These are phyloP conservation scores for Caenorhabditis sulstoni DNA, from an alignment of 2,888 invertebrate species.

Conservation along the genomic window DNA sequence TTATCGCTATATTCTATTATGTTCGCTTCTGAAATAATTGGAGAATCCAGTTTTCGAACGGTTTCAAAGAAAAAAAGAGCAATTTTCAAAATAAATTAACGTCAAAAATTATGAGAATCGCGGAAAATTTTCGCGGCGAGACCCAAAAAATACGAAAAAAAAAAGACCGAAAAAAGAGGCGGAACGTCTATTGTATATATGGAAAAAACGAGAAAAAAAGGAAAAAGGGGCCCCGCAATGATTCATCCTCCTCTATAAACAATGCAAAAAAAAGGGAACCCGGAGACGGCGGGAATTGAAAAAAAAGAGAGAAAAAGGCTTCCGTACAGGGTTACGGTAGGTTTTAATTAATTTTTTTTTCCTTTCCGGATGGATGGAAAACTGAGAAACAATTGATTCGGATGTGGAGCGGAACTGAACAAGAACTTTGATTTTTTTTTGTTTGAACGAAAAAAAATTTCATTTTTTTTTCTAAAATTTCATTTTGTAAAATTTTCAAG, in stretches of 20 bases:
- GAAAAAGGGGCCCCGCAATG: not conserved
- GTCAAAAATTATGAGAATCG: too few relatives aligned
- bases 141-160: not conserved
- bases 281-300: not conserved
- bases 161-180: not conserved
- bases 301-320: constrained; percentile 20
- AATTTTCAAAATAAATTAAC: too few relatives aligned
- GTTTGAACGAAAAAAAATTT: too few relatives aligned
- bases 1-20: constrained; percentile 32
- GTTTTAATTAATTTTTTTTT: too few relatives aligned
- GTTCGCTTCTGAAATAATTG: constrained; percentile 41
- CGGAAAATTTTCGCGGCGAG: too few relatives aligned
- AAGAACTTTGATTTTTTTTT: too few relatives aligned
- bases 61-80: too few relatives aligned
- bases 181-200: constrained; percentile 2
- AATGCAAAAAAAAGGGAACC: not conserved
- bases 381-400: too few relatives aligned
- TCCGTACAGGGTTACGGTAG: not conserved
- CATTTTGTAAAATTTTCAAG: too few relatives aligned
- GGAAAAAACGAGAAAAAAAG: constrained; percentile 2
- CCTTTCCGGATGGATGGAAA: too few relatives aligned
- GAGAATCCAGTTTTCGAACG: not conserved
- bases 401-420: too few relatives aligned
- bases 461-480: too few relatives aligned
- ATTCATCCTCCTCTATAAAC: not conserved